Percentiles rank a stretch among this genome's conserved stretches.
phyloP scores from a whole-genome alignment of 1,140 invertebrate species.

The Drepana arcuata region DNA sequence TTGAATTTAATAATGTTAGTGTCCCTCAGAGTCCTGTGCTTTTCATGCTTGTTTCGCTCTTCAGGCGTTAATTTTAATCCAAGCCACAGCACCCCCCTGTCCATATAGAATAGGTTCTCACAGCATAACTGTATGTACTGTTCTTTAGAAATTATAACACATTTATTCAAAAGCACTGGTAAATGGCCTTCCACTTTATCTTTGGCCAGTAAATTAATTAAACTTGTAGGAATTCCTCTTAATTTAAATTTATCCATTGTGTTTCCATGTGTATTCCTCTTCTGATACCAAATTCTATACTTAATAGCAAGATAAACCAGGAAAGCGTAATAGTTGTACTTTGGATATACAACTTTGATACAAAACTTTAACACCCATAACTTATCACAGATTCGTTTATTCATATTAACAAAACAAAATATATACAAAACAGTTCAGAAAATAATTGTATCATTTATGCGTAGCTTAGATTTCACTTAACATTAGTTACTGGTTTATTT shows the following conservation, averaged over 20 bases:
- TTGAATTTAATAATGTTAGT: conserved; percentile 32
- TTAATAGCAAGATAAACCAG: conserved; percentile 56
- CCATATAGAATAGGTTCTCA: conserved; percentile 57
- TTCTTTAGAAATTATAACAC: conserved; percentile 46
- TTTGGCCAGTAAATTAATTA: conserved; percentile 25
- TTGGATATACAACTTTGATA: conserved; percentile 57
- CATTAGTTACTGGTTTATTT: too few species aligned
- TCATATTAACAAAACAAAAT: conserved; percentile 36
- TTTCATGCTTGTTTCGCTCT: conserved; percentile 31
- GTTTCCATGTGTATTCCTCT: conserved; percentile 9
- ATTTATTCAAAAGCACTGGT: conserved; percentile 39
- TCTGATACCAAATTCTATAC: conserved; percentile 40
- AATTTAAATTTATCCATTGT: conserved; percentile 33
- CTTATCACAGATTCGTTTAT: conserved; percentile 28
- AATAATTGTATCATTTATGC: too few species aligned
- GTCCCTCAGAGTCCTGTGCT: conserved; percentile 20
- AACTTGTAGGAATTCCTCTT: conserved; percentile 29
- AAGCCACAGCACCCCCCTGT: conserved; percentile 55
- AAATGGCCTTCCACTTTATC: conserved; percentile 32
- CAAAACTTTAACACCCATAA: conserved; percentile 59
- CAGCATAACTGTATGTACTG: conserved; percentile 42
- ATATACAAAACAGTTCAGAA: too few species aligned
- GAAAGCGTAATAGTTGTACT: conserved; percentile 49
- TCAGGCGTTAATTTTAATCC: conserved; percentile 36
- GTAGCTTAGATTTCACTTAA: too few species aligned